Percentiles rank a stretch among this genome's conserved stretches.
Conservation (phyloP, 30 jellyfish, hydroid and myxozoan species). For the Chrysaora quinquecirrha region DNA sequence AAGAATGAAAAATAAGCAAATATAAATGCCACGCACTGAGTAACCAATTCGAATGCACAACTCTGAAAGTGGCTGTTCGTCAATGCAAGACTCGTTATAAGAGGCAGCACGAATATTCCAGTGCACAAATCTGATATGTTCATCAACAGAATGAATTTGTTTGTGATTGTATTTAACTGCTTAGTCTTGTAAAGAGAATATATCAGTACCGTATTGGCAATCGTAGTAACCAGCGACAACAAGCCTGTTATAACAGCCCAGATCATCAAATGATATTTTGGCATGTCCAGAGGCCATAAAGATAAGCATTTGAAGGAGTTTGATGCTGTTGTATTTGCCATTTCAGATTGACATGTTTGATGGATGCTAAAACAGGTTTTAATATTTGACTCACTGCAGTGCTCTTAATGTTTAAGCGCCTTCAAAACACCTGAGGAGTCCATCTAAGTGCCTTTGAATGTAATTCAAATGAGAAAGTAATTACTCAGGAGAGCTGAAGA, state of each 20-base stretch:
- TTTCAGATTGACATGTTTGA: too few relatives aligned
- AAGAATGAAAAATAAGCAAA: constrained; percentile 37
- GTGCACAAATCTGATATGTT: constrained; percentile 52
- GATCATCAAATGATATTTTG: not conserved
- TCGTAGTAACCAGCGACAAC: constrained; percentile 3
- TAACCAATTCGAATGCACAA: constrained; percentile 22
- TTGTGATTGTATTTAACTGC: constrained; percentile 54
- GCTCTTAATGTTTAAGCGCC: too few relatives aligned
- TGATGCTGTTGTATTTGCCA: not conserved
- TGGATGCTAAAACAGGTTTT: too few relatives aligned
- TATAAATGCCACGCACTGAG: not conserved
- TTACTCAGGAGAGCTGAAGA: too few relatives aligned
- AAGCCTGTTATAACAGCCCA: not conserved
- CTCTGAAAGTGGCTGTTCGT: constrained; percentile 2
- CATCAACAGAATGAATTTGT: constrained; percentile 39
- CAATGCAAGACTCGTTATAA: not conserved
- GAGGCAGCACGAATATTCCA: constrained; percentile 35
- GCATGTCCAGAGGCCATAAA: constrained; percentile 13
- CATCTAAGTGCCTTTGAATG: too few relatives aligned
- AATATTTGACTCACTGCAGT: too few relatives aligned
- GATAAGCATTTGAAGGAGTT: not conserved
- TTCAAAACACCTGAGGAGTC: too few relatives aligned
- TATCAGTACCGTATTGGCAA: constrained; percentile 24
- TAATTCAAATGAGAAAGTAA: too few relatives aligned
- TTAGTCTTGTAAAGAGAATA: constrained; percentile 44